Percentiles rank a stretch among this genome's conserved stretches.
Conservation (phyloP, 2,888 invertebrate genomes). For the Sinelater perroti region DNA sequence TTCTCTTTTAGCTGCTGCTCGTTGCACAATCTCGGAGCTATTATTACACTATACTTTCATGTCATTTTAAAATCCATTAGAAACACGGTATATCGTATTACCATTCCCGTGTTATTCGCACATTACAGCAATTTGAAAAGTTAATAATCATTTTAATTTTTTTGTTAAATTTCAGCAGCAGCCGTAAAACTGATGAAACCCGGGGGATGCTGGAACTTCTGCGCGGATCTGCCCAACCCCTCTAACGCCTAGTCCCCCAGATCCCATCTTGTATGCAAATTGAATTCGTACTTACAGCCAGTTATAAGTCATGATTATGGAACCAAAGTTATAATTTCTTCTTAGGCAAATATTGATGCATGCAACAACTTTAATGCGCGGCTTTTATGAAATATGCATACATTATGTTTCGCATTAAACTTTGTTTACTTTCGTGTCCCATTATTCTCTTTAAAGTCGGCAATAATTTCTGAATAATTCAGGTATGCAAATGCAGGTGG, state of each 20-base stretch:
- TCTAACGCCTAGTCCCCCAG: conserved; percentile 39
- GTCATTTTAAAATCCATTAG: too few species aligned
- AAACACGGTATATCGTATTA: too few species aligned
- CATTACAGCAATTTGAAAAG: too few species aligned
- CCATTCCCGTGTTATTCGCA: too few species aligned
- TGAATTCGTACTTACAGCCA: conserved; percentile 54
- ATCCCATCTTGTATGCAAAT: conserved; percentile 56
- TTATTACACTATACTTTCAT: too few species aligned
- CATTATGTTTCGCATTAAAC: conserved; percentile 36
- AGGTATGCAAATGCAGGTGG: conserved; percentile 37
- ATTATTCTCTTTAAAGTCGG: conserved; percentile 39
- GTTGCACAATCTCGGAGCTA: too few species aligned
- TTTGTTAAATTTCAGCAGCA: too few species aligned
- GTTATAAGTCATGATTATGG: conserved; percentile 52
- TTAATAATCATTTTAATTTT: too few species aligned
- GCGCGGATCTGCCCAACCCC: conserved; percentile 28
- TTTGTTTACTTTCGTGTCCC: conserved; percentile 38
- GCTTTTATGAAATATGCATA: conserved; percentile 36
- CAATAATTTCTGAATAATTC: conserved; percentile 39
- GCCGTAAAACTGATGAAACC: too few species aligned
- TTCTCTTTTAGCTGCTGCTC: not conserved
- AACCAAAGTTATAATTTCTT: conserved; percentile 48
- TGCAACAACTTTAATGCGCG: conserved; percentile 38
- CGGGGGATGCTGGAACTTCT: conserved; percentile 27
- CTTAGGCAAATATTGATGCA: conserved; percentile 48